These are phyloP conservation scores for Phenganax marumi DNA, from an alignment of 92 coral and sea anemone genomes.

Conservation along the genomic window DNA sequence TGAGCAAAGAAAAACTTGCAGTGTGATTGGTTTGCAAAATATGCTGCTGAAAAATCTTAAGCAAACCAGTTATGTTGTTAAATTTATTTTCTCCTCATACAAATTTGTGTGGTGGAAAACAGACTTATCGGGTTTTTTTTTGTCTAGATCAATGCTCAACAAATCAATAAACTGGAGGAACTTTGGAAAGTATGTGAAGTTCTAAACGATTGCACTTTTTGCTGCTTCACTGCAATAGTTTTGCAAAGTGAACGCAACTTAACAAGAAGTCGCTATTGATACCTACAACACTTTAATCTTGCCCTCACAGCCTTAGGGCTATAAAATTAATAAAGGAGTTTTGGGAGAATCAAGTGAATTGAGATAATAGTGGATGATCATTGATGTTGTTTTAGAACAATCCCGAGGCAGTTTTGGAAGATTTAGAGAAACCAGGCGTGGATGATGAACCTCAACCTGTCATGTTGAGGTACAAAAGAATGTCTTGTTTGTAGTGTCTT, in stretches of 20 bases:
- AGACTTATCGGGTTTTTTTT: background rate
- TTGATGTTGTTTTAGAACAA: constrained; percentile 63
- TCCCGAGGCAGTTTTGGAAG: constrained; percentile 95
- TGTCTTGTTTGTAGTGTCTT: background rate
- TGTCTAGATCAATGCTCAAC: constrained; percentile 89
- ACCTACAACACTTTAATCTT: background rate
- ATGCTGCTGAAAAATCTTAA: no score
- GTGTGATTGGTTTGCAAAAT: no score
- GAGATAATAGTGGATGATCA: background rate
- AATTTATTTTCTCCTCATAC: background rate
- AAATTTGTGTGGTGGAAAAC: background rate
- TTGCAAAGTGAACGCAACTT: no score
- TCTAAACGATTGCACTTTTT: background rate
- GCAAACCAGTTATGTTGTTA: no score
- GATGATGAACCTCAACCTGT: constrained; percentile 99
- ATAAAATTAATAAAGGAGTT: no score
- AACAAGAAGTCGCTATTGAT: background rate
- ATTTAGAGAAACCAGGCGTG: constrained; percentile 95
- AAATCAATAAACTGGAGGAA: constrained; percentile 95
- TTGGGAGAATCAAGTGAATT: background rate
- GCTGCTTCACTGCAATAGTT: background rate
- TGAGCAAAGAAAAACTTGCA: no score
- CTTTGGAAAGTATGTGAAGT: constrained; percentile 78
- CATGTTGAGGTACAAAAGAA: constrained; percentile 69
- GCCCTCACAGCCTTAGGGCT: background rate